Conservation (phyloP, 1,140 invertebrate species). For the Conus ventricosus region DNA sequence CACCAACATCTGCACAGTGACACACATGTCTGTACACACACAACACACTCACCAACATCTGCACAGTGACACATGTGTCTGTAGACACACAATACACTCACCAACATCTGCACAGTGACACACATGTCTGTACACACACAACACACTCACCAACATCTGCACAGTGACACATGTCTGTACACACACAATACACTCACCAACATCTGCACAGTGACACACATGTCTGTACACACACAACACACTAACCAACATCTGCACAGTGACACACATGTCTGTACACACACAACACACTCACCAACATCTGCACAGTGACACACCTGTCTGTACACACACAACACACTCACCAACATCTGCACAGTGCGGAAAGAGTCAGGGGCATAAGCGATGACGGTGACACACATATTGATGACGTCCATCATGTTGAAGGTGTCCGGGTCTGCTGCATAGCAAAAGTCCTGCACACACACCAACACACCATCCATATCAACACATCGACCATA, state of each 20-base stretch:
- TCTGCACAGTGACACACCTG: not conserved
- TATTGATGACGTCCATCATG: slow-evolving; percentile 73
- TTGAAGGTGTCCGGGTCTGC: slow-evolving; percentile 72
- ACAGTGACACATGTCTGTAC: not conserved
- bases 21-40: no score
- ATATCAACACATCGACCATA: no score
- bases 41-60: no score
- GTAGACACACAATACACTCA: no score
- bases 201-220: not conserved
- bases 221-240: not conserved
- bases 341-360: slow-evolving; percentile 95
- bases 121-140: no score
- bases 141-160: no score
- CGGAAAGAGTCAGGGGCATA: slow-evolving; percentile 96
- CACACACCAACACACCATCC: slow-evolving; percentile 4
- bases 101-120: no score
- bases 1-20: not conserved
- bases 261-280: not conserved
- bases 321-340: slow-evolving; percentile 33
- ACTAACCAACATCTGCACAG: not conserved
- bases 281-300: not conserved
- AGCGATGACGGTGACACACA: slow-evolving; percentile 94
- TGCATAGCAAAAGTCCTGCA: slow-evolving; percentile 75
- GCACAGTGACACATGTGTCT: no score
- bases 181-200: no score